Evolutionary conservation across 2,113 vertebrate species (phyloP).

Genomic region (Rhodinocichla rosea): DNA sequence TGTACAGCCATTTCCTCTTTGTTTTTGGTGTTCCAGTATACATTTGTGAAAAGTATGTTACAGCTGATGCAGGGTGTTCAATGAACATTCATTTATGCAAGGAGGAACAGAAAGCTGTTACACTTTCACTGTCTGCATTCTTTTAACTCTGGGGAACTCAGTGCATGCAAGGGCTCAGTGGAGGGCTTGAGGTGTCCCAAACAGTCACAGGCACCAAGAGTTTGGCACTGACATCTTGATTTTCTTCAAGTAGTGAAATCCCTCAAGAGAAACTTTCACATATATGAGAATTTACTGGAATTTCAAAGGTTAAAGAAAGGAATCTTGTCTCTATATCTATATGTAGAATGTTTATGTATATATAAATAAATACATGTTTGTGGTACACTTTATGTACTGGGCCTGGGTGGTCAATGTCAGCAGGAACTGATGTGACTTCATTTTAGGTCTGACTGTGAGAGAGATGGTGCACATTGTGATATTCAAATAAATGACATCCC

Average conservation of each 20-base stretch:
- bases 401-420: not conserved
- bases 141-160: not conserved
- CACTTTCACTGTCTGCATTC: not conserved
- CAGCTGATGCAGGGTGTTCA: not conserved
- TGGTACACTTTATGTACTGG: not conserved
- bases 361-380: not conserved
- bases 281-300: not conserved
- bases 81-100: not conserved
- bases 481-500: not conserved
- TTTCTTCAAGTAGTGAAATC: not conserved
- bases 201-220: not conserved
- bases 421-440: not conserved
- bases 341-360: not conserved
- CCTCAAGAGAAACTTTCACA: not conserved
- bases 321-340: not conserved
- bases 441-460: not conserved
- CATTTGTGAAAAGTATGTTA: not conserved
- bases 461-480: rapidly evolving
- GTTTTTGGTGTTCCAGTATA: not conserved
- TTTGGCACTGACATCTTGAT: not conserved
- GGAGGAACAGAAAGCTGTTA: not conserved
- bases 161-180: not conserved
- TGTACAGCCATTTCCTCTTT: not conserved
- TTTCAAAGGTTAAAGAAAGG: not conserved
- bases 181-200: not conserved